These are phyloP conservation scores for Silurus asotus DNA, from an alignment of 2,113 vertebrate species.

Conservation along the genomic window DNA sequence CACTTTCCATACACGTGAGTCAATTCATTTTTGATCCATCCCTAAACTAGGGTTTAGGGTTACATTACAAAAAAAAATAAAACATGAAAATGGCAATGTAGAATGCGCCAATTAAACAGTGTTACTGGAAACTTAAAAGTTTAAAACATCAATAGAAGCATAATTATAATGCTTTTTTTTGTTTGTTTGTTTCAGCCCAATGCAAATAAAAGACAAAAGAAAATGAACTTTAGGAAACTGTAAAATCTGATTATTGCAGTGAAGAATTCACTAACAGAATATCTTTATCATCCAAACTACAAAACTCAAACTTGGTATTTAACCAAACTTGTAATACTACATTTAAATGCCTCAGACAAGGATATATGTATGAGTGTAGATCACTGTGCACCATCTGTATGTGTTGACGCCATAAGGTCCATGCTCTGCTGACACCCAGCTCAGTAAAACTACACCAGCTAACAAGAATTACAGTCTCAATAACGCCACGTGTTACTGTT, in stretches of 20 bases:
- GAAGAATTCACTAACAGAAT: background rate
- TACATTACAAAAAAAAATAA: background rate
- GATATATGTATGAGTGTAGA: background rate
- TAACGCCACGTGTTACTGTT: slow-evolving; percentile 55
- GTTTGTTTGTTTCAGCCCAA: background rate
- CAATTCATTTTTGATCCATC: background rate
- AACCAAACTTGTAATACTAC: background rate
- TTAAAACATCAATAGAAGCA: background rate
- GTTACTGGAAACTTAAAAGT: background rate
- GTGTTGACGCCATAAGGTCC: slow-evolving; percentile 36
- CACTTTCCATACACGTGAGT: too few relatives aligned
- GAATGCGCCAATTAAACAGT: background rate
- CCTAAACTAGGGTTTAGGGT: too few relatives aligned
- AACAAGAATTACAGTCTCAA: slow-evolving; percentile 22
- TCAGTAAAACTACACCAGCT: slow-evolving; percentile 52
- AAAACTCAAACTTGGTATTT: background rate
- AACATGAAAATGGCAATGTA: background rate
- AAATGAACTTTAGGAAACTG: background rate
- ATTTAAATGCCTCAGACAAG: background rate
- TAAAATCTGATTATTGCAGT: background rate
- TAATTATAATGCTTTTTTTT: too few relatives aligned
- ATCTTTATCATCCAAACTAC: background rate
- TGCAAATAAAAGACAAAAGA: background rate
- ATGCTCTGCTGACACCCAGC: slow-evolving; percentile 50
- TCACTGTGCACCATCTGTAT: slow-evolving; percentile 17